Conservation (phyloP, 2,113 vertebrate genomes). For the Pteruthius melanotis region DNA sequence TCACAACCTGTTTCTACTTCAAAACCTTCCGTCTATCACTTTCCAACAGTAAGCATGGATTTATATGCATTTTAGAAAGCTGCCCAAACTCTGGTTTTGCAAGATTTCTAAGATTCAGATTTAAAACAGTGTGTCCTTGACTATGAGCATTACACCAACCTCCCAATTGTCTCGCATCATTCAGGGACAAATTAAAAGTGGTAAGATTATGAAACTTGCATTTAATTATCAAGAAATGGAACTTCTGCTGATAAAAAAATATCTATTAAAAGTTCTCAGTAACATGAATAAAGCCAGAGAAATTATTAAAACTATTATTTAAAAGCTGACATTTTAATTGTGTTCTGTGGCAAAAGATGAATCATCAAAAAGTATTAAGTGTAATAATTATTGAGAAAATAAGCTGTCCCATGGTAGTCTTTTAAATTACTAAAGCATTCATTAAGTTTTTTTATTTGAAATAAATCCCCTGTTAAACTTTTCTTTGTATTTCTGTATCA, state of each 20-base stretch:
- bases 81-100: constrained; percentile 17
- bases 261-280: constrained; percentile 41
- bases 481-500: neutral
- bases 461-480: neutral
- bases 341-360: constrained; percentile 46
- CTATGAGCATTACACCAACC: constrained; percentile 24
- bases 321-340: constrained; percentile 62
- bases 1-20: constrained; percentile 43
- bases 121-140: constrained; percentile 43
- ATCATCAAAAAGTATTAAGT: constrained; percentile 42
- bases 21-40: constrained; percentile 50
- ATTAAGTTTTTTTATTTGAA: neutral
- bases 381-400: constrained; percentile 58
- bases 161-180: constrained; percentile 25
- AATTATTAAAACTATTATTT: constrained; percentile 63
- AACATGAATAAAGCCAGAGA: constrained; percentile 15
- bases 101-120: constrained; percentile 53
- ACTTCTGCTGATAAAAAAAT: constrained; percentile 53
- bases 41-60: constrained; percentile 23
- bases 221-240: constrained; percentile 65
- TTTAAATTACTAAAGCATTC: constrained; percentile 35
- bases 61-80: constrained; percentile 52
- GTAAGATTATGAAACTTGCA: constrained; percentile 55
- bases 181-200: constrained; percentile 49
- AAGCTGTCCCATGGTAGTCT: constrained; percentile 1